These are phyloP conservation scores for Lycaena phlaeas DNA, from an alignment of 2,888 invertebrate species.

Conservation along the genomic window DNA sequence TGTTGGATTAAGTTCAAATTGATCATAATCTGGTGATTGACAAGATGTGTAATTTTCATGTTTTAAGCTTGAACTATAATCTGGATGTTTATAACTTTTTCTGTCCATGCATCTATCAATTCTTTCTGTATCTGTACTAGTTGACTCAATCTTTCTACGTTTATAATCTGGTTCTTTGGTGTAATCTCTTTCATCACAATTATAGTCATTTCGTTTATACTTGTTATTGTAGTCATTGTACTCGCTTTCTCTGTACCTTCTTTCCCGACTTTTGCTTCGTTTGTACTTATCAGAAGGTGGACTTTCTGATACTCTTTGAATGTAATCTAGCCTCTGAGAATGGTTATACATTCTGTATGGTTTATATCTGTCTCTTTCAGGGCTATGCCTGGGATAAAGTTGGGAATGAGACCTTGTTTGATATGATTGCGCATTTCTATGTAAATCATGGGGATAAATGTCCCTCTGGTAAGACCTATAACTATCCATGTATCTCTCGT, in stretches of 20 bases:
- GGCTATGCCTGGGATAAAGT: conserved; percentile 6
- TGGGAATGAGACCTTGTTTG: background rate
- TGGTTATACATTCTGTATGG: conserved; percentile 21
- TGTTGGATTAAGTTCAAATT: conserved; percentile 18
- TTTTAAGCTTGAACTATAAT: conserved; percentile 12
- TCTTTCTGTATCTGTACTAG: background rate
- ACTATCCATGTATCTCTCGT: background rate
- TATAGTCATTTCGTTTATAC: background rate
- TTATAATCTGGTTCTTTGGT: conserved; percentile 13
- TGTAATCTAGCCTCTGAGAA: conserved; percentile 26
- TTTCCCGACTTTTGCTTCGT: conserved; percentile 25
- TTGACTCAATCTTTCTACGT: background rate
- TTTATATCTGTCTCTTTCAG: conserved; percentile 11
- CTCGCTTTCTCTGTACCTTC: conserved; percentile 26
- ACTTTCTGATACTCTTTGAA: conserved; percentile 31
- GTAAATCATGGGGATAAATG: too few relatives aligned
- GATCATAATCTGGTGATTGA: conserved; percentile 47
- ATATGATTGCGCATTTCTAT: background rate
- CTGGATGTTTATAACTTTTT: background rate
- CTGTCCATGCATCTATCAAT: background rate
- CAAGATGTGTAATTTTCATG: conserved; percentile 31
- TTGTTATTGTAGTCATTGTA: conserved; percentile 23
- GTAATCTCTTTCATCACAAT: conserved; percentile 16
- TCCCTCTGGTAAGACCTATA: background rate
- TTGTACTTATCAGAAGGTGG: conserved; percentile 32